Percentiles rank a stretch among this genome's conserved stretches.
phyloP scores from a whole-genome alignment of 1,140 invertebrate species.

The Leptinotarsa lineolata region DNA sequence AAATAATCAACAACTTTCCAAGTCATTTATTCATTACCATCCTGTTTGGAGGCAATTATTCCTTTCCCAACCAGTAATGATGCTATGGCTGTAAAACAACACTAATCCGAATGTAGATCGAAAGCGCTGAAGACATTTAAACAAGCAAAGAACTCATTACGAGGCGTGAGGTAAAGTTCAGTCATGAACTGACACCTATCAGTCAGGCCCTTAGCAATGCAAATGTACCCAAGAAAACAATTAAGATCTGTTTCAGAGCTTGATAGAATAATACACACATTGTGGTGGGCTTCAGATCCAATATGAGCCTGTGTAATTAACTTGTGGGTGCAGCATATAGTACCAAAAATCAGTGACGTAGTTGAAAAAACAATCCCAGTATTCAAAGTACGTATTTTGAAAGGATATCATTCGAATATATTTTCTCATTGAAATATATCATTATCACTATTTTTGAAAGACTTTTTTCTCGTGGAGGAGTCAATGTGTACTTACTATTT shows the following conservation, averaged over 20 bases:
- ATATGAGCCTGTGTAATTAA: constrained; percentile 27
- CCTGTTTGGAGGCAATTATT: too few species aligned
- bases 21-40: too few species aligned
- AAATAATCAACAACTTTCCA: too few species aligned
- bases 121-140: constrained; percentile 25
- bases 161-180: constrained; percentile 40
- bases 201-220: constrained; percentile 51
- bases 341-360: background rate
- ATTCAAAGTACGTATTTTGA: too few species aligned
- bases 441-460: too few species aligned
- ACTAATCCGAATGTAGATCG: constrained; percentile 39
- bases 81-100: constrained; percentile 36
- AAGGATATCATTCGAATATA: too few species aligned
- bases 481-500: too few species aligned
- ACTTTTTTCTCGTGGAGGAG: too few species aligned
- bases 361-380: background rate
- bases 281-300: constrained; percentile 20
- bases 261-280: constrained; percentile 31
- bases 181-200: constrained; percentile 50
- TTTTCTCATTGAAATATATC: too few species aligned
- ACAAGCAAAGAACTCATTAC: constrained; percentile 39
- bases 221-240: constrained; percentile 37
- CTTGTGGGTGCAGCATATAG: constrained; percentile 25
- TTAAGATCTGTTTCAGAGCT: constrained; percentile 23
- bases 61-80: background rate